A percentile compares a stretch with the other conserved stretches of the same genome.
Conservation (phyloP, 1,140 invertebrate genomes). For the Metopolophium dirhodum region DNA sequence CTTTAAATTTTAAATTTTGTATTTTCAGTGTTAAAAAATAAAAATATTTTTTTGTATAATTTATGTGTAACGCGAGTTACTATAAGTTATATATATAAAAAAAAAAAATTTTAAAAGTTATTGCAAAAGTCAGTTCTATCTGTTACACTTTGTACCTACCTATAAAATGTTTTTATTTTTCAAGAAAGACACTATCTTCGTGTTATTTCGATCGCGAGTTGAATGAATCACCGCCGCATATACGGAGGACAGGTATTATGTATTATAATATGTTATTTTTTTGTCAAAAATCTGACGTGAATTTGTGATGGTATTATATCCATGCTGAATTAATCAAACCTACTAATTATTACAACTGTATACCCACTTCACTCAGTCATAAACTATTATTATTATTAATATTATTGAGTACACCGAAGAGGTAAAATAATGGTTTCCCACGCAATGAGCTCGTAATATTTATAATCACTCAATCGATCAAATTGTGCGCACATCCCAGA, state of each 20-base stretch:
- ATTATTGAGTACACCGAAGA: background rate
- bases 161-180: background rate
- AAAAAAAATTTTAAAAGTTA: too few relatives aligned
- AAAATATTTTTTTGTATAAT: too few relatives aligned
- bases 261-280: background rate
- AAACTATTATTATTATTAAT: background rate
- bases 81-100: too few relatives aligned
- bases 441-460: background rate
- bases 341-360: background rate
- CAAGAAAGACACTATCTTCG: background rate
- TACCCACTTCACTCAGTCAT: too few relatives aligned
- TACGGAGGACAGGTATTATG: background rate
- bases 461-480: slow-evolving; percentile 25
- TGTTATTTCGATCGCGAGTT: too few relatives aligned
- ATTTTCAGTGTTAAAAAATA: too few relatives aligned
- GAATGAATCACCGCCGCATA: background rate
- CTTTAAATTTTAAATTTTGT: too few relatives aligned
- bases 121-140: too few relatives aligned
- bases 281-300: background rate
- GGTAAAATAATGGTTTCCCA: background rate
- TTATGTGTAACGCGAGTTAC: too few relatives aligned
- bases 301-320: background rate
- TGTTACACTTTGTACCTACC: too few relatives aligned
- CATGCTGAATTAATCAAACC: background rate
- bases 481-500: background rate